These are phyloP conservation scores for Potorous gilbertii DNA, from an alignment of 2,797 vertebrate genomes.

Conservation along the genomic window DNA sequence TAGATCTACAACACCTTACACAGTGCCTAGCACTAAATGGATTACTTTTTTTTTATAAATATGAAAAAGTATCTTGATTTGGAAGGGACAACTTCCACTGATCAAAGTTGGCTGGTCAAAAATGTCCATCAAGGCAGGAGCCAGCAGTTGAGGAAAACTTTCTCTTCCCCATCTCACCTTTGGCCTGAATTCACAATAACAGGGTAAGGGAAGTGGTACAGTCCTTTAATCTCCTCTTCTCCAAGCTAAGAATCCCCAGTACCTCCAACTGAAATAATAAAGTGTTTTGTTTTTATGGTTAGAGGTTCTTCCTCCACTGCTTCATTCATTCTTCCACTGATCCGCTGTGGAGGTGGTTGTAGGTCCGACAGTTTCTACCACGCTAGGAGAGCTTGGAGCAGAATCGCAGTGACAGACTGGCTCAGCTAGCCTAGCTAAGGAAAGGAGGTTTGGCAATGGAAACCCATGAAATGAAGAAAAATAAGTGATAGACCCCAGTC, in stretches of 20 bases:
- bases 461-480: neutral
- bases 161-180: neutral
- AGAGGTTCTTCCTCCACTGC: neutral
- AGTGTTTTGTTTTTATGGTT: neutral
- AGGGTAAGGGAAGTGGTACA: neutral
- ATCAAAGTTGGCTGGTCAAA: neutral
- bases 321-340: neutral
- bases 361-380: neutral
- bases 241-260: neutral
- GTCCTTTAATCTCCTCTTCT: neutral
- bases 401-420: neutral
- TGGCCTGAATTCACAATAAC: neutral
- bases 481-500: neutral
- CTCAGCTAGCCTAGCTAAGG: neutral
- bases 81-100: neutral
- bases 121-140: neutral
- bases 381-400: neutral
- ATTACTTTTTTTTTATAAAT: neutral
- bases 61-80: neutral
- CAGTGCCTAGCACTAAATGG: neutral
- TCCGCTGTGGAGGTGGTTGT: neutral
- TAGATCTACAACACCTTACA: neutral
- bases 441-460: neutral
- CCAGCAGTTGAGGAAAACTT: neutral
- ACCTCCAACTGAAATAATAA: neutral